Percentiles rank a stretch among this genome's conserved stretches.
Evolutionary conservation across 1,140 invertebrate species (phyloP).

Genomic region (Acromyrmex charruanus): DNA sequence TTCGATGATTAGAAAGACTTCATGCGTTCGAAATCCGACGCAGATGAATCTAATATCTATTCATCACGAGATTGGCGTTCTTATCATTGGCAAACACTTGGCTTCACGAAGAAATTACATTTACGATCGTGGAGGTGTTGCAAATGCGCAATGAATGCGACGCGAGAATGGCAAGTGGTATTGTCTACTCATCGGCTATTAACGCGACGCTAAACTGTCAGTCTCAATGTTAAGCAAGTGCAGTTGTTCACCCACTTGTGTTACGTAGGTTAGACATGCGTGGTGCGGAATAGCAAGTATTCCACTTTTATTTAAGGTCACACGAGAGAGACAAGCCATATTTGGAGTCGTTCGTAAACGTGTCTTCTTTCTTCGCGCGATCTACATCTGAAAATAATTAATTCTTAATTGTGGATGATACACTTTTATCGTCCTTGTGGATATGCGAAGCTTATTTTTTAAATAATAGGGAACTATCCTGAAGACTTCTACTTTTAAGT

Average conservation of each 20-base stretch:
- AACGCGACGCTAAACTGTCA: slow-evolving; percentile 34
- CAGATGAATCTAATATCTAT: too few relatives aligned
- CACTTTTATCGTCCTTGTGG: background rate
- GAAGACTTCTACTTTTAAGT: background rate
- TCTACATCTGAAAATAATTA: slow-evolving; percentile 1
- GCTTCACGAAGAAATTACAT: background rate
- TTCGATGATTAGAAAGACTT: background rate
- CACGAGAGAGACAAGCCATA: background rate
- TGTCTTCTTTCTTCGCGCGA: background rate
- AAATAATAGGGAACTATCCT: too few relatives aligned
- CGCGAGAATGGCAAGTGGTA: slow-evolving; percentile 33
- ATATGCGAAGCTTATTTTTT: too few relatives aligned
- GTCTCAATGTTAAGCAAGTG: slow-evolving; percentile 31
- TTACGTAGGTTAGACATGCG: slow-evolving; percentile 42
- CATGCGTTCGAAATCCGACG: background rate
- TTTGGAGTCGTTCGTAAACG: background rate
- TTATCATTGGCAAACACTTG: background rate
- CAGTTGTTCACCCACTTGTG: slow-evolving; percentile 48
- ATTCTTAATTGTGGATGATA: background rate
- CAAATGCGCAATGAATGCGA: slow-evolving; percentile 34
- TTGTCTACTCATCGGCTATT: slow-evolving; percentile 31
- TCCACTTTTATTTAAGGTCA: slow-evolving; percentile 26
- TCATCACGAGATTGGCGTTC: too few relatives aligned
- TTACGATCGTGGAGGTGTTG: slow-evolving; percentile 13
- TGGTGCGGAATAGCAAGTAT: slow-evolving; percentile 6